phyloP scores from a whole-genome alignment of 2,113 vertebrate genomes.

The Pseudorectes ferrugineus region DNA sequence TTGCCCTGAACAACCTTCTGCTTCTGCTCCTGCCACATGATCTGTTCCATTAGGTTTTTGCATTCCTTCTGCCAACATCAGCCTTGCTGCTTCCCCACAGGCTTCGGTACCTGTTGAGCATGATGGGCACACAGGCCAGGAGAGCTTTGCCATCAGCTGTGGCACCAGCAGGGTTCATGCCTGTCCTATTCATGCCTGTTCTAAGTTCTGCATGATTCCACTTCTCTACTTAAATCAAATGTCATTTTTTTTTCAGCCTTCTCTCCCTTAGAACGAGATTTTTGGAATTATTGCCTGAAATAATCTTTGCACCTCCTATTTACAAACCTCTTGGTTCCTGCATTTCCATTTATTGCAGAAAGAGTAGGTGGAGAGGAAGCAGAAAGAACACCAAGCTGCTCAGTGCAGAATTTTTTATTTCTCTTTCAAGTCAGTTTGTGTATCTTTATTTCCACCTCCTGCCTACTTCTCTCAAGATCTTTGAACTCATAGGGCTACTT shows the following conservation, averaged over 20 bases:
- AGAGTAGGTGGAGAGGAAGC: neutral
- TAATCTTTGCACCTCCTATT: neutral
- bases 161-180: neutral
- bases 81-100: neutral
- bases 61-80: neutral
- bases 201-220: neutral
- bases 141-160: neutral
- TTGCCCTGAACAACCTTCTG: neutral
- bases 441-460: conserved; percentile 23
- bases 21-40: neutral
- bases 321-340: neutral
- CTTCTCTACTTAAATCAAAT: neutral
- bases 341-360: neutral
- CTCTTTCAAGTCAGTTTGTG: conserved; percentile 30
- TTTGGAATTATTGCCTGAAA: neutral
- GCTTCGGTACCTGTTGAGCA: neutral
- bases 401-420: neutral
- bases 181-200: neutral
- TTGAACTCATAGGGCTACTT: neutral
- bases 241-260: neutral
- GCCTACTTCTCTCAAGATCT: conserved; percentile 2
- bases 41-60: neutral
- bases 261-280: neutral
- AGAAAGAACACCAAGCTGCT: neutral
- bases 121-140: neutral